Conservation (phyloP, 2,797 vertebrate genomes). For the Myotis myotis region DNA sequence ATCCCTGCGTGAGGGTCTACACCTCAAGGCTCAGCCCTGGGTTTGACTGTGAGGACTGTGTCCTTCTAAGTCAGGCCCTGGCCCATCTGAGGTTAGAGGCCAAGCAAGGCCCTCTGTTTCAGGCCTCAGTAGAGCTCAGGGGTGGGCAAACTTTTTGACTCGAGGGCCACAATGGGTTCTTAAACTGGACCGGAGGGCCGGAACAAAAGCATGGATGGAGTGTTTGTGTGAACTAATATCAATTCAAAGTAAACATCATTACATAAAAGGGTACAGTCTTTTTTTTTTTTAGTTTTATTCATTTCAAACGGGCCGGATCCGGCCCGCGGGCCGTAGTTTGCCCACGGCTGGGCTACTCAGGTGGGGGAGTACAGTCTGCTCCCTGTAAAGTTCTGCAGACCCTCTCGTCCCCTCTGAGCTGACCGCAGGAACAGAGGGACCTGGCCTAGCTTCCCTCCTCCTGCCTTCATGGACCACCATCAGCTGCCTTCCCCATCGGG, state of each 20-base stretch:
- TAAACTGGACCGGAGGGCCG: no score
- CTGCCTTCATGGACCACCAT: not conserved
- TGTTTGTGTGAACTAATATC: no score
- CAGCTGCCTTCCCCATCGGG: not conserved
- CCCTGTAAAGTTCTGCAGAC: not conserved
- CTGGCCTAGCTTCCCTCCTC: fast-evolving
- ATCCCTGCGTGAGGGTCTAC: not conserved
- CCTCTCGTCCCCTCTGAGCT: not conserved
- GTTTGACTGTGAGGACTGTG: not conserved
- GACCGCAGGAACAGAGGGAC: not conserved
- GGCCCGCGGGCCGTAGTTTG: no score
- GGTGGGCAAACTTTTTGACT: no score
- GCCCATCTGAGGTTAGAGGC: not conserved
- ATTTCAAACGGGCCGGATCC: no score
- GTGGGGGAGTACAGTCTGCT: not conserved
- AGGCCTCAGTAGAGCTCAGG: fast-evolving
- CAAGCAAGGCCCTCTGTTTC: not conserved
- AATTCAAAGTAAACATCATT: no score
- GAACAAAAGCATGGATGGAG: no score
- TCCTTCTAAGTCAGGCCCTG: not conserved
- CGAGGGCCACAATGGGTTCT: no score
- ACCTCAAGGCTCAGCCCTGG: not conserved
- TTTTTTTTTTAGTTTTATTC: no score
- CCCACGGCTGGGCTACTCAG: no score
- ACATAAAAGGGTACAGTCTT: no score